These are phyloP conservation scores for Chiridota heheva DNA, from an alignment of 35 echinoderm and acorn worm species.

Conservation along the genomic window DNA sequence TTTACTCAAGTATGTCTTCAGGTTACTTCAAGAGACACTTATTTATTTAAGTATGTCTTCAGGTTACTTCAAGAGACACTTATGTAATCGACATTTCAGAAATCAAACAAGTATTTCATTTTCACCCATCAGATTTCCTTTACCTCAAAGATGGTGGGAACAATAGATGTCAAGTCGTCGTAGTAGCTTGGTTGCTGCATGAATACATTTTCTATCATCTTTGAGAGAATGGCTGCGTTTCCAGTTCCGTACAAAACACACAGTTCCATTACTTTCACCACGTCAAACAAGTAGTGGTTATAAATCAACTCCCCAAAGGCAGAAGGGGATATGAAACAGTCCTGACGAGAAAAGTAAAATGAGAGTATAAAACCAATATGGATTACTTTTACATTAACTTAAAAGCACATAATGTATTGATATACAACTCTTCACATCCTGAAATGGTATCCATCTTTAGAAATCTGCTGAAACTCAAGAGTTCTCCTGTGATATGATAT, in stretches of 20 bases:
- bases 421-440: not conserved
- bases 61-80: too few species aligned
- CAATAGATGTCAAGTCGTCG: conserved; percentile 51
- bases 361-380: not conserved
- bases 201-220: conserved; percentile 91
- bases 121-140: too few species aligned
- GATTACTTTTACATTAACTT: not conserved
- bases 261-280: conserved; percentile 81
- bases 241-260: conserved; percentile 80
- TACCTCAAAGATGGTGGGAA: conserved; percentile 77
- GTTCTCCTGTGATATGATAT: too few species aligned
- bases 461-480: too few species aligned
- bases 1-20: too few species aligned
- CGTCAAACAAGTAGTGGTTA: conserved; percentile 85
- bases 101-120: too few species aligned
- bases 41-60: too few species aligned
- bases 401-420: not conserved
- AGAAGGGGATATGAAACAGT: conserved; percentile 64
- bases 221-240: conserved; percentile 59
- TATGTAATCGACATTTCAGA: too few species aligned
- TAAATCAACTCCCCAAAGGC: conserved; percentile 87
- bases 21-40: too few species aligned
- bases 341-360: conserved; percentile 52
- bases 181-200: conserved; percentile 77
- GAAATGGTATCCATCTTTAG: too few species aligned